Base-by-base conservation (phyloP, 2,797 vertebrate genomes). In the Scleropages formosus region DNA sequence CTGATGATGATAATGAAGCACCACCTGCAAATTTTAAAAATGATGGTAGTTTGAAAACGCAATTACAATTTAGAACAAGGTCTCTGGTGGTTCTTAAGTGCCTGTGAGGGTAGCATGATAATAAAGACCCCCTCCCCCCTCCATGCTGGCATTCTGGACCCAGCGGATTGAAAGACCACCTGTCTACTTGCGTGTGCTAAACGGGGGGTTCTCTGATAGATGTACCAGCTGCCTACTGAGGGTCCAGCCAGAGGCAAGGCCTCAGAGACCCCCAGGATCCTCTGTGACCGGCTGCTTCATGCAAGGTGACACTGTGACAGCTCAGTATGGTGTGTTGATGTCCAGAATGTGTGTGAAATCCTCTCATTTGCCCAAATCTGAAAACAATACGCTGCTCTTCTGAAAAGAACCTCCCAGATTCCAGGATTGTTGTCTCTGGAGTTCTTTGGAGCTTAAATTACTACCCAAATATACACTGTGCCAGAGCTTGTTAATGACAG, bases 91-190 rank as follows among this genome's bases (percentile, higher is more conserved):
- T 58, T 58, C 58, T 58, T 58, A n/a, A 58, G 12, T 58, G 31
- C 31, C 39, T 39, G 31, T 39, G 6, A 39, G 31, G 31, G 39
- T 39, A 39, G 31, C 31, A 6, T 39, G 6, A 39, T 39, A 2
- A 39, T 39, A 39, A 39, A n/a, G 2, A 39, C 2, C 31, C 31
- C 31, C 31, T 31, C 31, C 31, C 31, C 31, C 31, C 31, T 39
- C 16, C 20, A 2, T 3, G 59, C 7, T n/a, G 59, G 59, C 15
- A 20, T 24, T 53, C 16, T 31, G 16, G 71, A 31, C 71, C 27
- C 31, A 31, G 24, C 31, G 12, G 46, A 73, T 31, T 60, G 71
- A 73, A 73, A 73, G 27, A 61, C 71, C 71, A 73, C 71, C 71
- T 73, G 71, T 73, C 71, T 44, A 58, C 56, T 9, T 61, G 59